Evolutionary conservation across 2,797 vertebrate species (phyloP).

Genomic region (Danio jaintianensis): DNA sequence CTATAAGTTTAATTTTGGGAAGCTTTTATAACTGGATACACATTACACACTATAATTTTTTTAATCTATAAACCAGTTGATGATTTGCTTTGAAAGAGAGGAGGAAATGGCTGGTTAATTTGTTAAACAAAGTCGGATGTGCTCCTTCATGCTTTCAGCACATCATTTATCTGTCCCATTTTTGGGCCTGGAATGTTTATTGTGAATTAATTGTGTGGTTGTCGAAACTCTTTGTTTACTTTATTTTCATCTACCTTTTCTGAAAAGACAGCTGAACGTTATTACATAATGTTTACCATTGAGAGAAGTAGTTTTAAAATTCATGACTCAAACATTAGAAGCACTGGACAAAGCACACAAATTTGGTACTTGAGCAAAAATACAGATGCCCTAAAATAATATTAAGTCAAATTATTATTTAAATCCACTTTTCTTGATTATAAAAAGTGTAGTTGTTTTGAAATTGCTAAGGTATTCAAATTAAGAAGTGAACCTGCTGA

Average conservation of each 20-base stretch:
- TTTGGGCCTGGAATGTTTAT: neutral
- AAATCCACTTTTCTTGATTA: no score
- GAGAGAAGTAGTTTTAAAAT: neutral
- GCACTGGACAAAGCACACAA: no score
- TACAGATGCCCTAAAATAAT: no score
- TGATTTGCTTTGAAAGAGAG: constrained; percentile 59
- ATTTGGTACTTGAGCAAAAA: no score
- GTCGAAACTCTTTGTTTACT: neutral
- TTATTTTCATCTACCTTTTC: neutral
- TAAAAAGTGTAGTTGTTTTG: no score
- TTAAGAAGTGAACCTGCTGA: no score
- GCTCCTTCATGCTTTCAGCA: neutral
- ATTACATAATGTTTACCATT: neutral
- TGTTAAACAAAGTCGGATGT: constrained; percentile 50
- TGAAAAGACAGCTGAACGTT: neutral
- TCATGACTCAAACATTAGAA: no score
- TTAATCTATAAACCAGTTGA: neutral
- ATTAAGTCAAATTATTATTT: no score
- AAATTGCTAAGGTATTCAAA: no score
- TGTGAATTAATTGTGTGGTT: neutral
- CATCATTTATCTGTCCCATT: neutral
- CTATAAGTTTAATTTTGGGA: neutral
- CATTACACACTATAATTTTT: neutral
- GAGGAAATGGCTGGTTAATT: constrained; percentile 26
- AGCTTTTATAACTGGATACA: neutral